A percentile compares a stretch with the other conserved stretches of the same genome.
Evolutionary conservation across 1,140 invertebrate species (phyloP).

Genomic region (Pseudachorutes palmiensis): DNA sequence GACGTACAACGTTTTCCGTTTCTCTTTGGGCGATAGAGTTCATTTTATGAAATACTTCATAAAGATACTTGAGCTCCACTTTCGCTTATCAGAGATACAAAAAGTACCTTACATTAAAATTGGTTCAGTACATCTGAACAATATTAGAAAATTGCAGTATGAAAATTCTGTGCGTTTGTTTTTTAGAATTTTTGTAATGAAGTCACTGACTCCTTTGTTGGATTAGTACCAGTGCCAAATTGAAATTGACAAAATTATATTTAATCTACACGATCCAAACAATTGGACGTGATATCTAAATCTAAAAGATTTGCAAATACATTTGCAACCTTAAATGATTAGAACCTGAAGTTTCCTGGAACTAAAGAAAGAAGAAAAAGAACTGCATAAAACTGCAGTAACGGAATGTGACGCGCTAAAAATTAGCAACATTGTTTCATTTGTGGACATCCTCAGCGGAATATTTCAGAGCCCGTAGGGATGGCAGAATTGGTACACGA

Average conservation of each 20-base stretch:
- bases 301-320: neutral
- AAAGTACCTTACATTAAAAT: too few relatives aligned
- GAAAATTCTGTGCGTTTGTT: too few relatives aligned
- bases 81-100: too few relatives aligned
- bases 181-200: too few relatives aligned
- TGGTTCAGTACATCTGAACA: too few relatives aligned
- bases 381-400: slow-evolving; percentile 39
- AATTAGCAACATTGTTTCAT: slow-evolving; percentile 39
- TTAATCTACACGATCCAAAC: neutral
- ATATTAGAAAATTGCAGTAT: too few relatives aligned
- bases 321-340: neutral
- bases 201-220: too few relatives aligned
- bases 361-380: slow-evolving; percentile 8
- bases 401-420: slow-evolving; percentile 37
- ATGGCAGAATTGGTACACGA: slow-evolving; percentile 98
- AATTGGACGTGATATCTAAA: neutral
- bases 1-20: neutral
- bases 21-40: neutral
- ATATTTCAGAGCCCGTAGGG: slow-evolving; percentile 66
- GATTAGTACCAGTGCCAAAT: too few relatives aligned
- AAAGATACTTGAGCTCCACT: neutral
- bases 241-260: too few relatives aligned
- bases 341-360: neutral
- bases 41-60: neutral
- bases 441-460: slow-evolving; percentile 25